Percentiles rank a stretch among this genome's conserved stretches.
phyloP scores from a whole-genome alignment of 2,113 vertebrate genomes.

The Semnornis frantzii region DNA sequence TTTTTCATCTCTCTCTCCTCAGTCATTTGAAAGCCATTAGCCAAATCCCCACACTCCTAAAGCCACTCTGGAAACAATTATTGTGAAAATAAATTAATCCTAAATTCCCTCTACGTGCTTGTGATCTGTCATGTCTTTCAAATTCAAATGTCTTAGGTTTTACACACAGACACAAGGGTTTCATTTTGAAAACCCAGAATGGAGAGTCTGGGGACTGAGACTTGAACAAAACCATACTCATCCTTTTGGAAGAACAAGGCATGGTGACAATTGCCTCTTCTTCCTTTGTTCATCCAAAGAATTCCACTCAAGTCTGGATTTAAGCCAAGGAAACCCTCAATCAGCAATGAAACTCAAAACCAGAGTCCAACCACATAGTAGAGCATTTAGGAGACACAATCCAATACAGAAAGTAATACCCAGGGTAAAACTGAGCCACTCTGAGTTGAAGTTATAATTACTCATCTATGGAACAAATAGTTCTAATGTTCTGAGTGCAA shows the following conservation, averaged over 20 bases:
- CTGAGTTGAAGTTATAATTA: neutral
- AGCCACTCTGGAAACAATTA: slow-evolving; percentile 28
- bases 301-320: neutral
- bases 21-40: neutral
- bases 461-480: neutral
- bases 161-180: neutral
- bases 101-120: neutral
- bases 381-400: neutral
- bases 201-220: neutral
- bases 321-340: neutral
- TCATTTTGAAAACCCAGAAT: neutral
- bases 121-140: neutral
- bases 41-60: neutral
- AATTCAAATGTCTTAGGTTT: neutral
- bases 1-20: neutral
- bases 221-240: neutral
- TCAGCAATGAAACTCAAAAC: neutral
- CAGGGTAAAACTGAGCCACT: neutral
- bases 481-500: neutral
- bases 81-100: slow-evolving; percentile 20
- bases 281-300: neutral
- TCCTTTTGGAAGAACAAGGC: neutral
- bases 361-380: neutral
- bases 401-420: neutral
- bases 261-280: neutral